phyloP scores from a whole-genome alignment of 2,113 vertebrate species.

The Centropus bengalensis region DNA sequence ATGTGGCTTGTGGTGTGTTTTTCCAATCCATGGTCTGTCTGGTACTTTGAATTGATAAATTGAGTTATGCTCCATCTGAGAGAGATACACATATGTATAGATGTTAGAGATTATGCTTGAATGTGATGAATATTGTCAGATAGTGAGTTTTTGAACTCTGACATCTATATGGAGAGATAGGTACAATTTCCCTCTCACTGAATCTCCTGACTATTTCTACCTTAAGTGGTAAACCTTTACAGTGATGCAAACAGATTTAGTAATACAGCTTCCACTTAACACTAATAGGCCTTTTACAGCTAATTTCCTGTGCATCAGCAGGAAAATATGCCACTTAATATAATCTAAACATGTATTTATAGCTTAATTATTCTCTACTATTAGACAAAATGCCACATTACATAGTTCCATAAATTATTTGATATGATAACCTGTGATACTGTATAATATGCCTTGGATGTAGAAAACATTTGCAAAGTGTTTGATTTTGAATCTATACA shows the following conservation, averaged over 20 bases:
- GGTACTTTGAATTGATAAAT: background rate
- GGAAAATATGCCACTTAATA: slow-evolving; percentile 47
- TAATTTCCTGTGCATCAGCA: slow-evolving; percentile 48
- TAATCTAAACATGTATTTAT: slow-evolving; percentile 43
- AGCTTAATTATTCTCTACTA: slow-evolving; percentile 43
- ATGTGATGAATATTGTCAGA: background rate
- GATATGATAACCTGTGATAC: background rate
- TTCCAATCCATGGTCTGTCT: background rate
- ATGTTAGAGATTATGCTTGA: background rate
- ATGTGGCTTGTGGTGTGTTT: background rate
- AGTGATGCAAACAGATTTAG: slow-evolving; percentile 6
- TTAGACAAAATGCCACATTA: slow-evolving; percentile 16
- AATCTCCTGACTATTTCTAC: background rate
- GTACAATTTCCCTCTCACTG: background rate
- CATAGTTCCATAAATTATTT: background rate
- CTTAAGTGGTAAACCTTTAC: background rate
- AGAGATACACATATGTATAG: background rate
- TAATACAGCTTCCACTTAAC: slow-evolving; percentile 36
- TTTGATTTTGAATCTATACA: background rate
- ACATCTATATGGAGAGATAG: background rate
- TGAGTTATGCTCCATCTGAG: background rate
- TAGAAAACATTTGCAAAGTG: background rate
- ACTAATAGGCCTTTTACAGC: slow-evolving; percentile 43
- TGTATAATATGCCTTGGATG: background rate
- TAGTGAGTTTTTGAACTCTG: background rate